Conservation (phyloP, 2,113 vertebrate genomes). For the Sturnus vulgaris region DNA sequence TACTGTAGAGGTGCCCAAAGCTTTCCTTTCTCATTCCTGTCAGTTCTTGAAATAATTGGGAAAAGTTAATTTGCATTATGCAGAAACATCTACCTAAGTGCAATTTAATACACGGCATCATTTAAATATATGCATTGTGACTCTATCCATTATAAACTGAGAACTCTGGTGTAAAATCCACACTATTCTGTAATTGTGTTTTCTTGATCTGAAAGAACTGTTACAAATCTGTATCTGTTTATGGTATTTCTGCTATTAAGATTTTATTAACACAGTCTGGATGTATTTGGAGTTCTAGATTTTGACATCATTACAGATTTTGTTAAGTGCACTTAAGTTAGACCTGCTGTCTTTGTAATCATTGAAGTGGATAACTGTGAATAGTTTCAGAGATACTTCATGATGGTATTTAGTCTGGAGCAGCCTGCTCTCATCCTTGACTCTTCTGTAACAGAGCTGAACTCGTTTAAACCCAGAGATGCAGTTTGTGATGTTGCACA, state of each 20-base stretch:
- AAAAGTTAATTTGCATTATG: not conserved
- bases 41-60: not conserved
- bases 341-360: not conserved
- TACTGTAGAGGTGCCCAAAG: not conserved
- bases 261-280: not conserved
- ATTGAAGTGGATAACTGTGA: not conserved
- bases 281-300: not conserved
- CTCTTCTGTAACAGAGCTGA: not conserved
- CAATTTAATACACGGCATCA: not conserved
- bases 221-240: not conserved
- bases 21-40: not conserved
- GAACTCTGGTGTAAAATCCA: not conserved
- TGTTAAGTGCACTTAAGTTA: not conserved
- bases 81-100: not conserved
- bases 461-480: not conserved
- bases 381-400: not conserved
- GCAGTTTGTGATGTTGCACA: not conserved
- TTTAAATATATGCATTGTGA: not conserved
- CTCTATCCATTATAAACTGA: not conserved
- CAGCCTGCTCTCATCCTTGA: not conserved
- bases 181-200: not conserved
- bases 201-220: not conserved
- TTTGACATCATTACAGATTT: not conserved
- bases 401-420: not conserved
- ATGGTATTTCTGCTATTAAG: not conserved